Conservation (phyloP, 2,888 invertebrate species). For the Cheilosia vulpina region DNA sequence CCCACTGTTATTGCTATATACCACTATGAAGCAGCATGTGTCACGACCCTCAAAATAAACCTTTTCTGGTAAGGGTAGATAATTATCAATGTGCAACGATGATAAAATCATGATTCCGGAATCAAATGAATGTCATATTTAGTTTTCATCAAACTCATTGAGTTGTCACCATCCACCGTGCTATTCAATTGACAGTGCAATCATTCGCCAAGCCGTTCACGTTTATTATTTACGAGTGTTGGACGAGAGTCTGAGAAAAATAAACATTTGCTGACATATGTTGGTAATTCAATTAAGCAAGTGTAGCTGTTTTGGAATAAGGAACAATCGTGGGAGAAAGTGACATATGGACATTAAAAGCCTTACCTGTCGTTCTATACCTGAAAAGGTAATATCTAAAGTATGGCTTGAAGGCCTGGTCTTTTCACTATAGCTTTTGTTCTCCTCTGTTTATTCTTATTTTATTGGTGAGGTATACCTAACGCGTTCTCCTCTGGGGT, state of each 20-base stretch:
- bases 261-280: constrained; percentile 48
- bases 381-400: neutral
- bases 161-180: constrained; percentile 55
- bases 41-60: constrained; percentile 63
- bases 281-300: constrained; percentile 55
- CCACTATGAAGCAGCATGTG: constrained; percentile 77
- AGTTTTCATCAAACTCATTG: constrained; percentile 79
- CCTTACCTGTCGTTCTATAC: neutral
- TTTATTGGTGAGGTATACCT: too few relatives aligned
- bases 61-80: constrained; percentile 78
- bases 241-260: constrained; percentile 15
- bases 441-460: too few relatives aligned
- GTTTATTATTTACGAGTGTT: constrained; percentile 39
- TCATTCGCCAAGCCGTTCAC: constrained; percentile 36
- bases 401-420: too few relatives aligned
- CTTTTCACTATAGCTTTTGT: too few relatives aligned
- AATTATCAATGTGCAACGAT: constrained; percentile 81
- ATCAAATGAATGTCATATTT: constrained; percentile 83
- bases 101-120: constrained; percentile 82
- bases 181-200: constrained; percentile 64
- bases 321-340: constrained; percentile 48
- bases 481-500: too few relatives aligned
- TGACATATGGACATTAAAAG: constrained; percentile 45
- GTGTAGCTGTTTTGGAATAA: constrained; percentile 12
- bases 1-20: constrained; percentile 40